Conservation (phyloP, 2,888 invertebrate genomes). For the Drosophila pullipes region DNA sequence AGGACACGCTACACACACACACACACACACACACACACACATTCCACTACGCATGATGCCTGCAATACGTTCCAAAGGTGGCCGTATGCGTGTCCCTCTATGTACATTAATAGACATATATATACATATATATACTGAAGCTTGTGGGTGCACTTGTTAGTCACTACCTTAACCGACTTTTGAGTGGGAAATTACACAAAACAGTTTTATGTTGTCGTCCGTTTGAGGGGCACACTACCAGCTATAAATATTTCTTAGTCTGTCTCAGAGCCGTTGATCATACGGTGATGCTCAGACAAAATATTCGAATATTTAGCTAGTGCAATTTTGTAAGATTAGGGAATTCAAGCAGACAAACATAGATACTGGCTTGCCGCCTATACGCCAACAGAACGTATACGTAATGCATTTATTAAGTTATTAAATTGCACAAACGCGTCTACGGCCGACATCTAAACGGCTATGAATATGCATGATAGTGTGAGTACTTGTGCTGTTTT, state of each 20-base stretch:
- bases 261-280: background rate
- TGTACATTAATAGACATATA: background rate
- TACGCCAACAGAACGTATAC: constrained; percentile 26
- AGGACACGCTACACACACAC: background rate
- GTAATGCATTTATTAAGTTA: constrained; percentile 66
- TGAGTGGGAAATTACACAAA: constrained; percentile 68
- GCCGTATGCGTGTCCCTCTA: background rate
- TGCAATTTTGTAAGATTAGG: background rate
- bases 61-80: background rate
- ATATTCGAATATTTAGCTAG: background rate
- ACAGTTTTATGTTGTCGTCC: constrained; percentile 54
- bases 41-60: constrained; percentile 1
- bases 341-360: background rate
- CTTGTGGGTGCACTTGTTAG: constrained; percentile 10
- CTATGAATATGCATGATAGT: constrained; percentile 10
- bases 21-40: background rate
- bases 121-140: background rate
- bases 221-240: constrained; percentile 11
- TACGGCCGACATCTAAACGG: constrained; percentile 25
- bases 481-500: constrained; percentile 9
- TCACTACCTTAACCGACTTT: constrained; percentile 42
- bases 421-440: constrained; percentile 50
- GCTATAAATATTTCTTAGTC: background rate
- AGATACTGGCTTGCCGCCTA: constrained; percentile 7
- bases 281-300: background rate